Conservation (phyloP, 2,888 invertebrate genomes). For the Marronus borbonicus region DNA sequence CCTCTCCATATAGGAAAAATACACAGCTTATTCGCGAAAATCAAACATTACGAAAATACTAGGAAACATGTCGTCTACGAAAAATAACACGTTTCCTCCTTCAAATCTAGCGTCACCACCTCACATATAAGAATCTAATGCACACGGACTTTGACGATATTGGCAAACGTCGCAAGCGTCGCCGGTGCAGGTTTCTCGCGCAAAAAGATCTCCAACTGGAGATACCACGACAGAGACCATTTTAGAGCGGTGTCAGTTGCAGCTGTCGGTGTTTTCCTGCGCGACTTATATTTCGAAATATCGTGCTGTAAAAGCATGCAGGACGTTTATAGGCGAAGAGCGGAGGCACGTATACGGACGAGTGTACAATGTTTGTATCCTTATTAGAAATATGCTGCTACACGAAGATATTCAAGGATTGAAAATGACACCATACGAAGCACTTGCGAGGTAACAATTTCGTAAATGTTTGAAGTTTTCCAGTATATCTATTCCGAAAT, state of each 20-base stretch:
- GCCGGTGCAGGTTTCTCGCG: background rate
- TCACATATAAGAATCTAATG: too few species aligned
- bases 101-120: too few species aligned
- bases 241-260: constrained; percentile 44
- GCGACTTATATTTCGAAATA: constrained; percentile 23
- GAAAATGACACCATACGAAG: background rate
- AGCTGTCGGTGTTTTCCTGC: constrained; percentile 39
- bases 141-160: constrained; percentile 15
- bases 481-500: too few species aligned
- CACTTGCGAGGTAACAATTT: constrained; percentile 19
- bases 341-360: background rate
- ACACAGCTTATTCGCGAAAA: too few species aligned
- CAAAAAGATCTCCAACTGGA: constrained; percentile 20
- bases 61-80: too few species aligned
- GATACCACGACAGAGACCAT: constrained; percentile 16
- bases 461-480: background rate
- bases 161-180: constrained; percentile 4
- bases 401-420: background rate
- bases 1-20: too few species aligned
- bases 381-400: background rate
- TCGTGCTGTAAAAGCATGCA: constrained; percentile 8
- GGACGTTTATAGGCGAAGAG: too few species aligned
- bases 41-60: too few species aligned
- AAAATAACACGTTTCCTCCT: too few species aligned
- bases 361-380: background rate